Percentiles rank a stretch among this genome's conserved stretches.
These are phyloP conservation scores for Eupithecia tripunctaria DNA, from an alignment of 2,888 invertebrate genomes.

Conservation along the genomic window DNA sequence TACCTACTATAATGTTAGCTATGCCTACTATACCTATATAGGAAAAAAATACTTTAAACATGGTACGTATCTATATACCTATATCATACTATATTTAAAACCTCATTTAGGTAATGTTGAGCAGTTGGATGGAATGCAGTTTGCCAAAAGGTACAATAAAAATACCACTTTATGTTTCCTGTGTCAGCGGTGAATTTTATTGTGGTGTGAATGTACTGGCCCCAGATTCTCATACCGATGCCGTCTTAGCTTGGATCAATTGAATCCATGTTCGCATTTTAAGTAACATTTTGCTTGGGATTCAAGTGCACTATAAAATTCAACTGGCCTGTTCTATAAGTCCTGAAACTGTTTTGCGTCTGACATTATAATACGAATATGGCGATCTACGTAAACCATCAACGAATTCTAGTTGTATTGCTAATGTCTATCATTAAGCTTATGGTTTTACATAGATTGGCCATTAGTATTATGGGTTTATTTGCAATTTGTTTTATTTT, in stretches of 20 bases:
- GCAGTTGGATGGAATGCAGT: conserved; percentile 70
- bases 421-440: conserved; percentile 40
- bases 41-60: background rate
- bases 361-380: conserved; percentile 41
- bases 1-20: background rate
- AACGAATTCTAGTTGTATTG: conserved; percentile 20
- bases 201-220: conserved; percentile 74
- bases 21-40: no score
- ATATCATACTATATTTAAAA: background rate
- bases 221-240: conserved; percentile 60
- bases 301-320: conserved; percentile 41
- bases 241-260: conserved; percentile 63
- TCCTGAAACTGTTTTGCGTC: conserved; percentile 38
- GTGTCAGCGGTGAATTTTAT: conserved; percentile 76
- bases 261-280: conserved; percentile 59
- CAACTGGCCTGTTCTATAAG: conserved; percentile 38
- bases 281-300: conserved; percentile 48
- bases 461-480: conserved; percentile 27
- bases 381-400: conserved; percentile 28
- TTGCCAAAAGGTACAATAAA: conserved; percentile 78
- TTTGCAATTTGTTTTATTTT: conserved; percentile 30
- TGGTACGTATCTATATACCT: background rate
- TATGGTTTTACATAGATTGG: conserved; percentile 27
- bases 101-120: conserved; percentile 49
- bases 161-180: conserved; percentile 79